phyloP scores from a whole-genome alignment of 2,888 invertebrate genomes.

The Rutpela maculata region DNA sequence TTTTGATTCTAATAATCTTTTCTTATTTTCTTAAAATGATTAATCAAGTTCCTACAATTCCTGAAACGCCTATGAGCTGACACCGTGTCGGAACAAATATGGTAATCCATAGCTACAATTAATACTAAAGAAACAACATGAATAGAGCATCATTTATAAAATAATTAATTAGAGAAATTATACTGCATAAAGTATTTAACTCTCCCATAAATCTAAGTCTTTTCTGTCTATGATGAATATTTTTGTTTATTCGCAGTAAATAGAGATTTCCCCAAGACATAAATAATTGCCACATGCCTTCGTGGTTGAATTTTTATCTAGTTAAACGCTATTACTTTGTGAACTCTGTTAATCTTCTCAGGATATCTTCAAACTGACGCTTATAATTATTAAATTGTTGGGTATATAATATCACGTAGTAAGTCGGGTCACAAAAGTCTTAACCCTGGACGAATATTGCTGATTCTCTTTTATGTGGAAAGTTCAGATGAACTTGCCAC shows the following conservation, averaged over 20 bases:
- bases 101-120: not conserved
- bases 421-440: slow-evolving; percentile 19
- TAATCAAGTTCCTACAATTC: too few relatives aligned
- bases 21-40: too few relatives aligned
- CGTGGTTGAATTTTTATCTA: slow-evolving; percentile 21
- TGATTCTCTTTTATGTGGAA: not conserved
- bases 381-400: slow-evolving; percentile 39
- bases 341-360: slow-evolving; percentile 24
- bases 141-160: slow-evolving; percentile 13
- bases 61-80: not conserved
- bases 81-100: slow-evolving; percentile 1
- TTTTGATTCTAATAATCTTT: too few relatives aligned
- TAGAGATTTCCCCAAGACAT: slow-evolving; percentile 29
- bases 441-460: slow-evolving; percentile 18
- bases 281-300: slow-evolving; percentile 34
- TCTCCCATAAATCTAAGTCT: slow-evolving; percentile 21
- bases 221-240: slow-evolving; percentile 4
- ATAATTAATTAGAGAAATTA: slow-evolving; percentile 28
- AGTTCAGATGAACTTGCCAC: slow-evolving; percentile 8
- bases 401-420: slow-evolving; percentile 36
- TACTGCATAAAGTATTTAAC: not conserved
- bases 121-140: slow-evolving; percentile 1
- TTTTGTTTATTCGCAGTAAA: slow-evolving; percentile 24
- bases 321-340: slow-evolving; percentile 24
- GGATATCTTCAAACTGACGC: slow-evolving; percentile 28